phyloP scores from a whole-genome alignment of 2,113 vertebrate genomes.

The Dendrocopos noguchii region DNA sequence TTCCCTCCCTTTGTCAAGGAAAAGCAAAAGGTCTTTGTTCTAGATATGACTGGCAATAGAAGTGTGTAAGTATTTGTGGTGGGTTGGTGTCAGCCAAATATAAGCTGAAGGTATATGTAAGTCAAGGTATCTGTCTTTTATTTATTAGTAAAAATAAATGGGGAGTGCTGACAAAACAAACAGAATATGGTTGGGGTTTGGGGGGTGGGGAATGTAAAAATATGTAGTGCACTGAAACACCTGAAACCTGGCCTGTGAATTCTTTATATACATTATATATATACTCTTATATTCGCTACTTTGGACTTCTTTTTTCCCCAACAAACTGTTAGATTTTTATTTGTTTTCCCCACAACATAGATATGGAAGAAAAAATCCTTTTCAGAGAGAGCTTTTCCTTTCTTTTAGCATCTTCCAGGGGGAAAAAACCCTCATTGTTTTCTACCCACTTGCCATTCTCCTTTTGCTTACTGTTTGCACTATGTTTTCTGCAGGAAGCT shows the following conservation, averaged over 20 bases:
- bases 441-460: neutral
- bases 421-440: neutral
- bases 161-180: neutral
- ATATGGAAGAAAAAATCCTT: neutral
- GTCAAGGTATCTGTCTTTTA: neutral
- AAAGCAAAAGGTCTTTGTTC: neutral
- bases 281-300: no score
- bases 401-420: neutral
- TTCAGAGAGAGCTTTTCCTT: neutral
- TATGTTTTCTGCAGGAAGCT: neutral
- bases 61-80: neutral
- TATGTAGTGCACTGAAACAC: no score
- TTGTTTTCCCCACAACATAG: no score
- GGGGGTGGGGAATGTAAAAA: no score
- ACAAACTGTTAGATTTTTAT: no score
- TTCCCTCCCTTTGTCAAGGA: neutral
- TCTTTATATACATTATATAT: no score
- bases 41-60: neutral
- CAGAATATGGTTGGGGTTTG: neutral
- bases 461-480: neutral
- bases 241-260: no score
- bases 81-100: neutral
- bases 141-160: neutral
- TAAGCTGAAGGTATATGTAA: neutral
- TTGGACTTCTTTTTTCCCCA: no score